Conservation (phyloP, 2,797 vertebrate species). For the Pithecia hirsuta region DNA sequence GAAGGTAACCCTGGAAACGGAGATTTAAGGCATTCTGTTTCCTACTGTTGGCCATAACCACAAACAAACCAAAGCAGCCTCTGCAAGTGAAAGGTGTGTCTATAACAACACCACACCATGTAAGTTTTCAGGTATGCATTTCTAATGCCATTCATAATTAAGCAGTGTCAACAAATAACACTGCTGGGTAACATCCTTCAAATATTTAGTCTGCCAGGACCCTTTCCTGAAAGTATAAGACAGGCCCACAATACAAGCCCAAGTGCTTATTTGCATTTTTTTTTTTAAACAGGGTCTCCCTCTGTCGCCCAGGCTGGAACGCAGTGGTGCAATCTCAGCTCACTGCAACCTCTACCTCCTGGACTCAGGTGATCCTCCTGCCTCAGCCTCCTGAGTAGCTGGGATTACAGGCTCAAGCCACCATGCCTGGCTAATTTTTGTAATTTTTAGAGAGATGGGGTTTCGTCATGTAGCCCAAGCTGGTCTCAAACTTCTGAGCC, state of each 20-base stretch:
- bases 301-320: background rate
- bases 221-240: background rate
- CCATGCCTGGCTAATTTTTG: background rate
- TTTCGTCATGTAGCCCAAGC: background rate
- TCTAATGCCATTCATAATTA: background rate
- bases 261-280: background rate
- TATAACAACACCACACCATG: background rate
- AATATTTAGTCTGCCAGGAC: background rate
- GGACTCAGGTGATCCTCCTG: background rate
- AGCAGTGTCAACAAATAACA: background rate
- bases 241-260: background rate
- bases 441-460: background rate
- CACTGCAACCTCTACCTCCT: background rate
- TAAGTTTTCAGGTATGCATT: background rate
- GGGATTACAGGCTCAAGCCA: background rate
- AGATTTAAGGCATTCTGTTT: constrained; percentile 53
- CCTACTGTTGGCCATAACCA: background rate
- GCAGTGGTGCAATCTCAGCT: background rate
- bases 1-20: constrained; percentile 88
- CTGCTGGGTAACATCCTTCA: background rate
- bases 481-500: background rate
- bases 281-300: background rate
- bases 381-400: background rate
- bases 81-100: constrained; percentile 21
- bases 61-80: constrained; percentile 24